phyloP scores from a whole-genome alignment of 2,797 vertebrate genomes.

The Halcyon leucocephala region DNA sequence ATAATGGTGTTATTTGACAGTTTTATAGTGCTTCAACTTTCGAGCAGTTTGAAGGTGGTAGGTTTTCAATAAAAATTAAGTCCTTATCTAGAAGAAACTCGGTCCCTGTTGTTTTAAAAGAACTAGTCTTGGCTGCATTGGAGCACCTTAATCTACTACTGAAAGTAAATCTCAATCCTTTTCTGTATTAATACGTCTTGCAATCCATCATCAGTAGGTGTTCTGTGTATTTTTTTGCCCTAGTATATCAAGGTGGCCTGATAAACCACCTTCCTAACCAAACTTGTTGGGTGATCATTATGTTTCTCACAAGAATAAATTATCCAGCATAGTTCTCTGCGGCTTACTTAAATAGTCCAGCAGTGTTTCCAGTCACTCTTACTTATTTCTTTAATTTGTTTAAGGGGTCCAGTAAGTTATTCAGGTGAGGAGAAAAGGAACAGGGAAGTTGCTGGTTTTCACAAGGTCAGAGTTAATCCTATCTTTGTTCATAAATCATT shows the following conservation, averaged over 20 bases:
- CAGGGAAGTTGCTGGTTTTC: slow-evolving; percentile 39
- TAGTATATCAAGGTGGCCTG: slow-evolving; percentile 82
- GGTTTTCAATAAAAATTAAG: slow-evolving; percentile 86
- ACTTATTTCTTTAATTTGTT: slow-evolving; percentile 78
- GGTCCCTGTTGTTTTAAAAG: slow-evolving; percentile 79
- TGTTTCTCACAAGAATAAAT: slow-evolving; percentile 83
- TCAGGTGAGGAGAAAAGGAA: slow-evolving; percentile 44
- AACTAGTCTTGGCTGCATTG: slow-evolving; percentile 74
- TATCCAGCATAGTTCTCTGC: slow-evolving; percentile 74
- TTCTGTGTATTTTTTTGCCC: slow-evolving; percentile 76
- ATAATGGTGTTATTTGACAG: slow-evolving; percentile 84
- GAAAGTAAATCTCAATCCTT: slow-evolving; percentile 84
- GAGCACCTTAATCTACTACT: slow-evolving; percentile 80
- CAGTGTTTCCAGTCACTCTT: slow-evolving; percentile 74
- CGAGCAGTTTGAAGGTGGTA: slow-evolving; percentile 80
- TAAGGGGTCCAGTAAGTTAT: slow-evolving; percentile 61
- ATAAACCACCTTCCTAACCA: slow-evolving; percentile 83
- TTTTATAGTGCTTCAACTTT: slow-evolving; percentile 82
- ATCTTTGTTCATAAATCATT: slow-evolving; percentile 70
- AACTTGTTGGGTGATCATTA: slow-evolving; percentile 85
- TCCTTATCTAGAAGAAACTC: slow-evolving; percentile 78
- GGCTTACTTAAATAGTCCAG: slow-evolving; percentile 76
- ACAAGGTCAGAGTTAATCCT: slow-evolving; percentile 62
- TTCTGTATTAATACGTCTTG: slow-evolving; percentile 82
- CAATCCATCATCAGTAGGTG: slow-evolving; percentile 83